A percentile compares a stretch with the other conserved stretches of the same genome.
Conservation (phyloP, 1,140 invertebrate genomes). For the Pseudomyrmex flavicornis region DNA sequence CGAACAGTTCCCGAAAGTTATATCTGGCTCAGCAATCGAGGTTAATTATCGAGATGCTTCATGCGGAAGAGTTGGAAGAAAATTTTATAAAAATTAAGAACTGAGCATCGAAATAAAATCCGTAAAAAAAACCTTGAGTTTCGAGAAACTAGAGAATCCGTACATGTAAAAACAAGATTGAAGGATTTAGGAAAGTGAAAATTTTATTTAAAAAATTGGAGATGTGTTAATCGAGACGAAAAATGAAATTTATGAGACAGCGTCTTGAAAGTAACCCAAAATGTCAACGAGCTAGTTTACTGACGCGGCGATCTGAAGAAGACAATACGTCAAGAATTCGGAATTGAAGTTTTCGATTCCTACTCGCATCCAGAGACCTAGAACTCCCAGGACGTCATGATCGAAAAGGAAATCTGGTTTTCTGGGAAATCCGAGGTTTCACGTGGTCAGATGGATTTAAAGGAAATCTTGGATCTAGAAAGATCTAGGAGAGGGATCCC, state of each 20-base stretch:
- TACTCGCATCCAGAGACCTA: neutral
- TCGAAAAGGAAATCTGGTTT: conserved; percentile 20
- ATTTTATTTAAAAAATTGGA: neutral
- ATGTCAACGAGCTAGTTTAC: neutral
- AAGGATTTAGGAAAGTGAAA: no score
- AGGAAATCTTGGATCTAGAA: neutral
- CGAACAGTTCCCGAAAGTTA: conserved; percentile 49
- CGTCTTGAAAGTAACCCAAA: neutral
- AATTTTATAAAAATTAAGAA: conserved; percentile 12
- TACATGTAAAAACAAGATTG: neutral
- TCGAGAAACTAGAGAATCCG: neutral
- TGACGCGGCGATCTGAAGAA: neutral
- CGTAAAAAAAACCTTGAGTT: neutral
- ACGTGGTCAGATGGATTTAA: no score
- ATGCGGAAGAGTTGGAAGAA: neutral
- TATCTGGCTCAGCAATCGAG: conserved; percentile 51
- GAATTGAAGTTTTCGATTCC: neutral
- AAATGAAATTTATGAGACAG: neutral
- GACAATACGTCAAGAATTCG: neutral
- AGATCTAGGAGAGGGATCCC: neutral
- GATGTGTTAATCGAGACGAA: neutral
- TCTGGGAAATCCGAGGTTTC: neutral
- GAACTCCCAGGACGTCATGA: neutral
- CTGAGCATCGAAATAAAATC: neutral
- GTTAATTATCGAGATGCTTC: conserved; percentile 50